Evolutionary conservation across 2,888 invertebrate species (phyloP).

Genomic region (Rhorus exstirpatorius): DNA sequence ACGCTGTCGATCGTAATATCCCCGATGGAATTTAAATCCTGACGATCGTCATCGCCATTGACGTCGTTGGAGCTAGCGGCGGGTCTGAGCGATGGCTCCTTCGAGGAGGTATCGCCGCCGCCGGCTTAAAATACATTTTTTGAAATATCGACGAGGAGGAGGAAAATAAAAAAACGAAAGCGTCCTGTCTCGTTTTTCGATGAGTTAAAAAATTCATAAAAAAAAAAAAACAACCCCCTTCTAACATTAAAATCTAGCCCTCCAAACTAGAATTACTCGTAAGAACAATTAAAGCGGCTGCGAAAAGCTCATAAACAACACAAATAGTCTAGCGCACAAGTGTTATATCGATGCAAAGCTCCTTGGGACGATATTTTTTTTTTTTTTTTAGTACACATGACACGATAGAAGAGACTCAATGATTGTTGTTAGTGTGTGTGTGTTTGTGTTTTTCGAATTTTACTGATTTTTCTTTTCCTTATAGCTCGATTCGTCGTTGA

Average conservation of each 20-base stretch:
- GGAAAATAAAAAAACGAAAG: conserved; percentile 27
- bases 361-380: conserved; percentile 23
- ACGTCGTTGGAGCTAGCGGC: conserved; percentile 83
- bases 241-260: background rate
- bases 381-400: conserved; percentile 59
- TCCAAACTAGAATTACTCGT: background rate
- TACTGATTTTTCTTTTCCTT: conserved; percentile 1
- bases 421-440: conserved; percentile 49
- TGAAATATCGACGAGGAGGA: conserved; percentile 67
- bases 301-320: conserved; percentile 45
- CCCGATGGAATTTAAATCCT: conserved; percentile 89
- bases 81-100: conserved; percentile 81
- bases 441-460: conserved; percentile 1
- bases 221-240: background rate
- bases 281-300: conserved; percentile 59
- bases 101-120: conserved; percentile 81
- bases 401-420: conserved; percentile 29
- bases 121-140: conserved; percentile 80
- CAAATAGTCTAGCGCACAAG: conserved; percentile 40
- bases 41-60: conserved; percentile 87
- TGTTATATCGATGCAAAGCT: conserved; percentile 62
- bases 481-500: background rate
- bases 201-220: conserved; percentile 1
- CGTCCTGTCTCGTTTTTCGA: background rate
- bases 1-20: conserved; percentile 98